These are phyloP conservation scores for Diplolepis rosae DNA, from an alignment of 2,888 invertebrate species.

Conservation along the genomic window DNA sequence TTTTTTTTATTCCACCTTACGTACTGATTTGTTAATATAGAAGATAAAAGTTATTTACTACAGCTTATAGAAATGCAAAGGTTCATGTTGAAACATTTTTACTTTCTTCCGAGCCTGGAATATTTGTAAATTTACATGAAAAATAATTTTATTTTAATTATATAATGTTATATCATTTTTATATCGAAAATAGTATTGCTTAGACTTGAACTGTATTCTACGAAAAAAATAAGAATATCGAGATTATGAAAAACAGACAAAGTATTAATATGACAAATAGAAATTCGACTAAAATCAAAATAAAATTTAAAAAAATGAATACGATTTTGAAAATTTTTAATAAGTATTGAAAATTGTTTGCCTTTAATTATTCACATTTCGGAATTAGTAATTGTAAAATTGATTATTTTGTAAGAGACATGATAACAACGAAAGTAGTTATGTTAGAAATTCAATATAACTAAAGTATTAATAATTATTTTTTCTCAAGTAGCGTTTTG, in stretches of 20 bases:
- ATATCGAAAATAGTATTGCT: background rate
- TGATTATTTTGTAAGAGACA: background rate
- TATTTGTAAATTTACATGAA: background rate
- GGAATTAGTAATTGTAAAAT: no score
- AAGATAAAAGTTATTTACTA: background rate
- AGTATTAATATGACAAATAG: no score
- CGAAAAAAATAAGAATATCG: background rate
- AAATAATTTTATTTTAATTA: background rate
- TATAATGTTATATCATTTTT: background rate
- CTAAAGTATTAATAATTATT: background rate
- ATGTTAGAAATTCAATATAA: background rate
- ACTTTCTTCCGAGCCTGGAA: background rate
- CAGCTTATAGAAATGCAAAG: background rate
- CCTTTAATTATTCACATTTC: background rate
- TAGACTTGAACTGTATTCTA: background rate
- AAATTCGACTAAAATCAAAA: no score
- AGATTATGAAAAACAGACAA: constrained; percentile 19
- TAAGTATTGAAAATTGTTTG: no score
- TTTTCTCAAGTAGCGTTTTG: background rate
- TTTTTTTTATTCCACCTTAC: background rate
- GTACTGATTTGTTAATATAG: background rate
- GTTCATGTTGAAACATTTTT: background rate
- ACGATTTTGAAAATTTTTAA: no score
- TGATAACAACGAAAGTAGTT: background rate
- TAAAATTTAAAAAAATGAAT: no score